Evolutionary conservation across 2,797 vertebrate genomes (phyloP).

Genomic region (Thunnus albacares): DNA sequence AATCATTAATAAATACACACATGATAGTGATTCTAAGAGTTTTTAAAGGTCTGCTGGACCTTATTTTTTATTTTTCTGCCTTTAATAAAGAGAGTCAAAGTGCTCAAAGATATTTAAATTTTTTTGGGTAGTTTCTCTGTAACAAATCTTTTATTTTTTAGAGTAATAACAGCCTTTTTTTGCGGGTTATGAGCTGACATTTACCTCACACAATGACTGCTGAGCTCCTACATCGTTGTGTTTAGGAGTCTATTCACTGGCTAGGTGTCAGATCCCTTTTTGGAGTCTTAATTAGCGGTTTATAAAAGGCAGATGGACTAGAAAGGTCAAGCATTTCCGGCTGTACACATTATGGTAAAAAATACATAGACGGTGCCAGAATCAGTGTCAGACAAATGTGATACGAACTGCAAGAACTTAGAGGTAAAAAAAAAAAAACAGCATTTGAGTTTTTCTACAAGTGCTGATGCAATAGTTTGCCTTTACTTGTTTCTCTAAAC

Average conservation of each 20-base stretch:
- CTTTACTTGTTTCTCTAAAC: not conserved
- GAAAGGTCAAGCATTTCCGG: slow-evolving; percentile 5
- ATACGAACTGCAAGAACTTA: not conserved
- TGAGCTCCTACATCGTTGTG: not conserved
- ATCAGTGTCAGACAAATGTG: not conserved
- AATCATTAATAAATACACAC: too few relatives aligned
- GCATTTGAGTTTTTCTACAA: too few relatives aligned
- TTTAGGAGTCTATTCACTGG: not conserved
- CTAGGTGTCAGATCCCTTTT: not conserved
- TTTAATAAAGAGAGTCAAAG: not conserved
- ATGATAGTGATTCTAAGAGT: not conserved
- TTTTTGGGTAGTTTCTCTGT: not conserved
- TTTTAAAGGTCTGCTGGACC: not conserved
- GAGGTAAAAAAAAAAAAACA: too few relatives aligned
- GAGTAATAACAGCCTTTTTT: not conserved
- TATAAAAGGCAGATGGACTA: slow-evolving; percentile 3
- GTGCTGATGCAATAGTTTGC: not conserved
- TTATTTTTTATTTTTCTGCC: not conserved
- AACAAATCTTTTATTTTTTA: not conserved
- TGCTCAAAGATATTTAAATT: too few relatives aligned
- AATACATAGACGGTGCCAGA: not conserved
- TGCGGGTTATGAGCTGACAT: slow-evolving; percentile 13
- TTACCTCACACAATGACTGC: not conserved
- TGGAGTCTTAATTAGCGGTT: slow-evolving; percentile 17
- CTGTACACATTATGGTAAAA: not conserved